Conservation (phyloP, 1,140 invertebrate species). For the Lerema accius region DNA sequence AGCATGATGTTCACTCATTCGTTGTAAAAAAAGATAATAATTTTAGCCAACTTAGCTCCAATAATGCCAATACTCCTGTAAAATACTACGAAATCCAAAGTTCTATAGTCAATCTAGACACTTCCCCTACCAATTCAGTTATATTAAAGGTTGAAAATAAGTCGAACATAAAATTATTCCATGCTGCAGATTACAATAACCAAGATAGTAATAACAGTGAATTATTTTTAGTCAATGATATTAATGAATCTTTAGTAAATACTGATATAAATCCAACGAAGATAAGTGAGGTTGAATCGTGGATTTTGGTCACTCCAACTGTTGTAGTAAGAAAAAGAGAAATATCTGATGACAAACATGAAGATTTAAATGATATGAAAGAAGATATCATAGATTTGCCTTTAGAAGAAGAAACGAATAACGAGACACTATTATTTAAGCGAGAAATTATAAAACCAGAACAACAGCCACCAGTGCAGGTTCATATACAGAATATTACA, state of each 20-base stretch:
- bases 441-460: conserved; percentile 76
- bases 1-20: conserved; percentile 77
- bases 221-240: conserved; percentile 46
- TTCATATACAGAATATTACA: conserved; percentile 81
- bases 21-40: conserved; percentile 65
- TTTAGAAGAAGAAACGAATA: conserved; percentile 60
- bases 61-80: conserved; percentile 50
- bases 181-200: conserved; percentile 11
- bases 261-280: conserved; percentile 55
- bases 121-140: conserved; percentile 39
- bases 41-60: conserved; percentile 42
- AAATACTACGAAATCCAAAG: conserved; percentile 58
- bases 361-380: conserved; percentile 46
- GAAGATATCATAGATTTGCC: conserved; percentile 68
- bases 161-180: conserved; percentile 33
- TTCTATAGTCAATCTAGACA: conserved; percentile 48
- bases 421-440: conserved; percentile 70
- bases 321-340: conserved; percentile 63
- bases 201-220: conserved; percentile 34
- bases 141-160: conserved; percentile 34
- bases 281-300: conserved; percentile 56
- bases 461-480: conserved; percentile 77
- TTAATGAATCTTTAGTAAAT: conserved; percentile 36
- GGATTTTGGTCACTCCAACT: conserved; percentile 69
- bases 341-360: conserved; percentile 43